phyloP scores from a whole-genome alignment of 1,140 invertebrate genomes.

The Thaumatotibia leucotreta region DNA sequence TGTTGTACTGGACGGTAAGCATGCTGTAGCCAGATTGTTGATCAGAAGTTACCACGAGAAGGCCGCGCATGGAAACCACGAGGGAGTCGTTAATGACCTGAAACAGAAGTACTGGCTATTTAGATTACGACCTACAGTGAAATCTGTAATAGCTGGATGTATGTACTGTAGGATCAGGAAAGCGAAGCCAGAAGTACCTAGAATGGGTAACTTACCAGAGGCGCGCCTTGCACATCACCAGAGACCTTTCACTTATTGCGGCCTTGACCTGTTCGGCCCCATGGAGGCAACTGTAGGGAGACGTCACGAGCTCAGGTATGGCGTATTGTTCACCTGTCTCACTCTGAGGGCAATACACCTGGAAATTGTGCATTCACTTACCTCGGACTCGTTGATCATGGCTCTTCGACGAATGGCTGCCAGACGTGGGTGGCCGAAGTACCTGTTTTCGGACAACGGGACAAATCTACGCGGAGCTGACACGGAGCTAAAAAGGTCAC shows the following conservation, averaged over 20 bases:
- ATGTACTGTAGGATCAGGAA: background rate
- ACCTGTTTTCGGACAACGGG: too few species aligned
- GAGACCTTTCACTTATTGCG: background rate
- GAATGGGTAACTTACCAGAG: background rate
- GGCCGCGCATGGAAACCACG: background rate
- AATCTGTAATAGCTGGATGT: background rate
- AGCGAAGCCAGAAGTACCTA: background rate
- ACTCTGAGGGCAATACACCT: background rate
- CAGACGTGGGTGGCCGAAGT: too few species aligned
- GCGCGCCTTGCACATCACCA: background rate
- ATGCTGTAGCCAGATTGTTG: background rate
- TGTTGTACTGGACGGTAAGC: background rate
- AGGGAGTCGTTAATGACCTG: conserved; percentile 19
- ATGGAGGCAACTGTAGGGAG: background rate
- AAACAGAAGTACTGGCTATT: background rate
- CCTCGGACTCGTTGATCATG: too few species aligned
- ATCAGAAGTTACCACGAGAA: conserved; percentile 3
- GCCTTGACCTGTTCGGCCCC: background rate
- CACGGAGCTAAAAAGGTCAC: background rate
- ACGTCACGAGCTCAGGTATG: background rate
- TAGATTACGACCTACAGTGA: background rate
- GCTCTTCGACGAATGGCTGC: too few species aligned
- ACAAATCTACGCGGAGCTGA: background rate
- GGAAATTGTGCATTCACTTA: background rate
- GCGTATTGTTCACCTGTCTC: background rate